Evolutionary conservation across 2,888 invertebrate genomes (phyloP).

Genomic region (Clusia tigrina): DNA sequence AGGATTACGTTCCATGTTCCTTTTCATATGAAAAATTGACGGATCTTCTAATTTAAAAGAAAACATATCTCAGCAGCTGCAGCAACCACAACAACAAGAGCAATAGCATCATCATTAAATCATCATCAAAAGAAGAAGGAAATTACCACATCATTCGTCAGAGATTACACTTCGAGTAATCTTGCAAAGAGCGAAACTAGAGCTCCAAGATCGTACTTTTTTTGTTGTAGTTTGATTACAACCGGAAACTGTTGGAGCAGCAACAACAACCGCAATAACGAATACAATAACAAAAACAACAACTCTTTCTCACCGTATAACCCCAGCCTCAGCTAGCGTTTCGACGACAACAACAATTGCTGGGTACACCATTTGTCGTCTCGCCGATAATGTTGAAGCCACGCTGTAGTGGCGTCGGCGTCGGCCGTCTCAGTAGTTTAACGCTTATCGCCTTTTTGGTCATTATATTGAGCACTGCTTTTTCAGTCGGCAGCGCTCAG

Average conservation of each 20-base stretch:
- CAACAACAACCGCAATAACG: not conserved
- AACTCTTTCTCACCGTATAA: slow-evolving; percentile 12
- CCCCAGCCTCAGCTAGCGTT: slow-evolving; percentile 14
- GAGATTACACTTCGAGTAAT: not conserved
- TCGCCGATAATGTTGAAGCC: slow-evolving; percentile 35
- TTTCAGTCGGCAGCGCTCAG: slow-evolving; percentile 30
- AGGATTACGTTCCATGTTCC: too few relatives aligned
- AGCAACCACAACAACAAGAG: too few relatives aligned
- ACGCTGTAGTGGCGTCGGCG: slow-evolving; percentile 33
- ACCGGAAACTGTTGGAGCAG: slow-evolving; percentile 41
- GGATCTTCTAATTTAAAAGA: too few relatives aligned
- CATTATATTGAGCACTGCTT: slow-evolving; percentile 23
- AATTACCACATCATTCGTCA: not conserved
- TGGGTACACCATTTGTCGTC: slow-evolving; percentile 1
- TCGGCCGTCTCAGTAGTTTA: slow-evolving; percentile 29
- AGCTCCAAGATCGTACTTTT: not conserved
- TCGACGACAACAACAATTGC: slow-evolving; percentile 23
- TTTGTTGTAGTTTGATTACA: slow-evolving; percentile 37
- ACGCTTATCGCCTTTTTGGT: slow-evolving; percentile 36
- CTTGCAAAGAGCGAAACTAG: not conserved
- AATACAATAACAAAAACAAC: slow-evolving; percentile 16
- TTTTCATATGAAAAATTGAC: too few relatives aligned
- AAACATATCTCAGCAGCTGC: too few relatives aligned
- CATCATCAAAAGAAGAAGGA: not conserved
- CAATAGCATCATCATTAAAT: too few relatives aligned